Evolutionary conservation across 2,113 vertebrate genomes (phyloP).

Genomic region (Xiphorhynchus elegans): DNA sequence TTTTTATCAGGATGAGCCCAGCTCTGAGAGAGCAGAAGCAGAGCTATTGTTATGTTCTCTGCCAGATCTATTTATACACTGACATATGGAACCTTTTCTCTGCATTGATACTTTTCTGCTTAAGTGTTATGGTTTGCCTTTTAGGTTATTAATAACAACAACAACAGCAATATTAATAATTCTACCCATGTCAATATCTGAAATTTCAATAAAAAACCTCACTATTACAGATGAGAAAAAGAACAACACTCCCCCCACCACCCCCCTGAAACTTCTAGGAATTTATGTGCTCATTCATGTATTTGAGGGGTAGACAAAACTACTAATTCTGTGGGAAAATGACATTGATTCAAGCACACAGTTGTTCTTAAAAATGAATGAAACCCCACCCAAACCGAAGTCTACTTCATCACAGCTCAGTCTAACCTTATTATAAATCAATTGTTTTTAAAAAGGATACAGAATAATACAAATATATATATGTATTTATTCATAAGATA

Average conservation of each 20-base stretch:
- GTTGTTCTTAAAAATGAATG: neutral
- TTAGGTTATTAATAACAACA: neutral
- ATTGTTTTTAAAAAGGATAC: neutral
- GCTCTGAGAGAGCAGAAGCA: neutral
- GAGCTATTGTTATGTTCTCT: neutral
- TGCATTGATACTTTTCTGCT: neutral
- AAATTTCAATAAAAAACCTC: neutral
- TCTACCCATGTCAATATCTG: neutral
- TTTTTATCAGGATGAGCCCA: neutral
- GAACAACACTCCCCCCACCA: too few species aligned
- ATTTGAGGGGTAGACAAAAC: neutral
- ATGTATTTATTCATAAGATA: neutral
- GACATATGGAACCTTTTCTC: neutral
- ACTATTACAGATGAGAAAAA: neutral
- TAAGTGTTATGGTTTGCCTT: neutral
- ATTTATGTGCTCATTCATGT: neutral
- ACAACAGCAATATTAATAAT: neutral
- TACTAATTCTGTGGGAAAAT: neutral
- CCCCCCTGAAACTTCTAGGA: neutral
- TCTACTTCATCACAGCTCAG: neutral
- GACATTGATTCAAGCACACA: neutral
- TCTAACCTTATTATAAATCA: neutral
- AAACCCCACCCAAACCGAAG: neutral
- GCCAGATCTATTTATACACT: neutral
- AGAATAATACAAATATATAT: accelerated